A percentile compares a stretch with the other conserved stretches of the same genome.
Evolutionary conservation across 2,113 vertebrate genomes (phyloP).

Genomic region (Pampusana beccarii): DNA sequence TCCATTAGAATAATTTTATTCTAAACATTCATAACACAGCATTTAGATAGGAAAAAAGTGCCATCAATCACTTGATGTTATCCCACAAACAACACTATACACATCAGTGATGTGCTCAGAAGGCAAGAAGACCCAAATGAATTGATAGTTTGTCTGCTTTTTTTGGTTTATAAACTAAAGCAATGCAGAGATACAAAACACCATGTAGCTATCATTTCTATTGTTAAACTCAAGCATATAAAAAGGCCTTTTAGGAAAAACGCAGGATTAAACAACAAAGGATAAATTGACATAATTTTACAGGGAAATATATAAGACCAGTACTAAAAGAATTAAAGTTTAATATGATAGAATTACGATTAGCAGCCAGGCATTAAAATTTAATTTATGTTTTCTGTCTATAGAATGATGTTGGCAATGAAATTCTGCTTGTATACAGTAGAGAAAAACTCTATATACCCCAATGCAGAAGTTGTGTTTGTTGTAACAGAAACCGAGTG

Average conservation of each 20-base stretch:
- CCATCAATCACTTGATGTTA: slow-evolving; percentile 36
- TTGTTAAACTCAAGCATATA: neutral
- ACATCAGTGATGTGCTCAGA: slow-evolving; percentile 25
- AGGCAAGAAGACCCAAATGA: slow-evolving; percentile 5
- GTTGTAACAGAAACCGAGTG: neutral
- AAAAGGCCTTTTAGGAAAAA: neutral
- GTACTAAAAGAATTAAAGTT: neutral
- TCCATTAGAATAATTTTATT: slow-evolving; percentile 46
- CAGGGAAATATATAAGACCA: neutral
- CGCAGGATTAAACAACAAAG: neutral
- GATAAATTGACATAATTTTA: neutral
- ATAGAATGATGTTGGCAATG: neutral
- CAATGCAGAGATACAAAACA: neutral
- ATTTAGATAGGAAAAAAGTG: slow-evolving; percentile 1
- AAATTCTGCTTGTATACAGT: neutral
- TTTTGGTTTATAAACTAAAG: neutral
- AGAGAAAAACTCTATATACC: neutral
- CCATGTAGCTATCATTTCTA: neutral
- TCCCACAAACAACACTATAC: slow-evolving; percentile 14
- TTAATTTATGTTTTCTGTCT: slow-evolving; percentile 8
- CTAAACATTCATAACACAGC: slow-evolving; percentile 3
- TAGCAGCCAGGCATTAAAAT: neutral
- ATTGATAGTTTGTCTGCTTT: neutral
- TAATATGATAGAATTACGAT: neutral
- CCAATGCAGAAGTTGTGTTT: neutral